These are phyloP conservation scores for Mirounga angustirostris DNA, from an alignment of 2,113 vertebrate species.

Conservation along the genomic window DNA sequence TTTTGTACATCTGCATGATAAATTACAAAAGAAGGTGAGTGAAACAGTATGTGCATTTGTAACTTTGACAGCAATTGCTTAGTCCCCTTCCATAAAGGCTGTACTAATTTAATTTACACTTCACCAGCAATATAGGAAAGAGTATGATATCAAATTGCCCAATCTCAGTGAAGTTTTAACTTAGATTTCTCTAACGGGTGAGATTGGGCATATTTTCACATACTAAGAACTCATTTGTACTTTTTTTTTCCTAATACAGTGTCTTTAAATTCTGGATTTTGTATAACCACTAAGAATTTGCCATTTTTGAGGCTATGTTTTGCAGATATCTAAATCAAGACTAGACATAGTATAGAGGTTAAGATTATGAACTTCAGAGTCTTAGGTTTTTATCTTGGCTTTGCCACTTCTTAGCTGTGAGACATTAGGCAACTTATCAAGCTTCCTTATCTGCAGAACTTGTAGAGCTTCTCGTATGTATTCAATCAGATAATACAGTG, in stretches of 20 bases:
- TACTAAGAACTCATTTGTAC: not conserved
- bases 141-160: not conserved
- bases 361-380: not conserved
- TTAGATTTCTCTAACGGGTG: slow-evolving; percentile 16
- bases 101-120: not conserved
- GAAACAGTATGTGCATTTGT: not conserved
- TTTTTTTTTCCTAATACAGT: not conserved
- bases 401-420: not conserved
- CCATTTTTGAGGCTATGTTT: not conserved
- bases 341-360: not conserved
- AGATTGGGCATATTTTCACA: slow-evolving; percentile 17
- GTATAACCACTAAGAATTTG: not conserved
- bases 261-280: slow-evolving; percentile 39
- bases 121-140: not conserved
- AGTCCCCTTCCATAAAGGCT: not conserved
- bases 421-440: not conserved
- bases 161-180: not conserved
- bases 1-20: not conserved
- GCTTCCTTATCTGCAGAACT: slow-evolving; percentile 17
- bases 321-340: not conserved
- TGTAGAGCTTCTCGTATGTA: not conserved
- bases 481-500: not conserved
- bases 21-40: not conserved
- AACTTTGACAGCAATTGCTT: not conserved
- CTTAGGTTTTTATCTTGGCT: slow-evolving; percentile 10